Evolutionary conservation across 2,113 vertebrate genomes (phyloP).

Genomic region (Prionailurus bengalensis): DNA sequence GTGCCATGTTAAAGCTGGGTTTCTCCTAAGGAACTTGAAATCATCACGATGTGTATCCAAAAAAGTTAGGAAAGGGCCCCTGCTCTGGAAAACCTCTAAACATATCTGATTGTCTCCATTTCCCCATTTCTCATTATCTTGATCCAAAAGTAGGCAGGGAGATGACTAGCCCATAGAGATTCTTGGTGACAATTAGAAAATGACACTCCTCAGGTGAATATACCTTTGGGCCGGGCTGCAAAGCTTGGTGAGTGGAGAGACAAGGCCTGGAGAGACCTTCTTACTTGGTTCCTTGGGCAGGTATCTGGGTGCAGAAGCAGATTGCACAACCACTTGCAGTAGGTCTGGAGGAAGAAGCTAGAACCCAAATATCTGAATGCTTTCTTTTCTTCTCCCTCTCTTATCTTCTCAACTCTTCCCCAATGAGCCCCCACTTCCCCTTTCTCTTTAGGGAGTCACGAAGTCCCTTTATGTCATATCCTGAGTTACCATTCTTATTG

Average conservation of each 20-base stretch:
- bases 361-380: not conserved
- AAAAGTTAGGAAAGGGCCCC: not conserved
- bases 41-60: not conserved
- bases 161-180: not conserved
- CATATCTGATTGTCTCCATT: not conserved
- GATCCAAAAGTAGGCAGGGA: not conserved
- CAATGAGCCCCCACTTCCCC: not conserved
- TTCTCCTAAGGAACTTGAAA: not conserved
- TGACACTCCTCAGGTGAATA: not conserved
- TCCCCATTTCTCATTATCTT: not conserved
- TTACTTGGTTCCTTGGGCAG: not conserved
- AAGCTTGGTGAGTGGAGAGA: not conserved
- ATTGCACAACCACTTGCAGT: not conserved
- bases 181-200: not conserved
- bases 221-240: not conserved
- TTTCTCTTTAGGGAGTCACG: not conserved
- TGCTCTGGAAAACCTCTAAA: not conserved
- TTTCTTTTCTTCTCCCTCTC: conserved; percentile 36
- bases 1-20: not conserved
- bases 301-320: not conserved
- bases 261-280: not conserved
- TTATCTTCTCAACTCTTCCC: conserved; percentile 3
- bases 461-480: not conserved
- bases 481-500: not conserved
- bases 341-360: not conserved